phyloP scores from a whole-genome alignment of 1,140 invertebrate species.

The Palaemon carinicauda region DNA sequence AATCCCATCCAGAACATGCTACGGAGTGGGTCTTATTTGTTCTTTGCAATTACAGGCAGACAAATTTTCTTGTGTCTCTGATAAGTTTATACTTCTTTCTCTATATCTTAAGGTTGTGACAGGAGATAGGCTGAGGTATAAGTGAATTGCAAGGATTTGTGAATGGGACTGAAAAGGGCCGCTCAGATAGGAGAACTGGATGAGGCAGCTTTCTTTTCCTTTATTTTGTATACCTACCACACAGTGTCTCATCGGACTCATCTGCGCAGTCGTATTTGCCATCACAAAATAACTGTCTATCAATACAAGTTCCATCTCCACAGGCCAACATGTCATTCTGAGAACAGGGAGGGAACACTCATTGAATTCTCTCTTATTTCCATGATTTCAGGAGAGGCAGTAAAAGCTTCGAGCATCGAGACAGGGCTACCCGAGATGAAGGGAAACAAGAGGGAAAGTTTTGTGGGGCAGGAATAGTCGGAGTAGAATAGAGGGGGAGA shows the following conservation, averaged over 20 bases:
- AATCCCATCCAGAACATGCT: too few species aligned
- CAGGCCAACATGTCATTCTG: conserved; percentile 76
- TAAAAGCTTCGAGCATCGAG: background rate
- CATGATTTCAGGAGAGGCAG: background rate
- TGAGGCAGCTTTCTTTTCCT: too few species aligned
- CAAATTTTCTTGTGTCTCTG: too few species aligned
- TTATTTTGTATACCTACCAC: conserved; percentile 74
- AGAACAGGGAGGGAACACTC: background rate
- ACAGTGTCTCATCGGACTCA: conserved; percentile 90
- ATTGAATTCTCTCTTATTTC: background rate
- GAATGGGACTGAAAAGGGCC: too few species aligned
- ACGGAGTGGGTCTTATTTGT: too few species aligned
- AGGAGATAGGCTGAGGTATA: too few species aligned
- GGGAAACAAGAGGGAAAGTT: background rate
- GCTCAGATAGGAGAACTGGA: too few species aligned
- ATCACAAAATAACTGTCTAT: conserved; percentile 92
- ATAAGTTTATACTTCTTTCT: too few species aligned
- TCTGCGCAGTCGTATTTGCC: conserved; percentile 89
- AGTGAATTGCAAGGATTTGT: too few species aligned
- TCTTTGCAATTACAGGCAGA: too few species aligned
- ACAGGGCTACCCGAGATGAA: background rate
- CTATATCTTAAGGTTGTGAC: too few species aligned
- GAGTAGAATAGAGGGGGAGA: background rate
- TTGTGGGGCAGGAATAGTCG: background rate
- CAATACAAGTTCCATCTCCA: conserved; percentile 86